Conservation (phyloP, 2,888 invertebrate genomes). For the Steinernema scapterisci region DNA sequence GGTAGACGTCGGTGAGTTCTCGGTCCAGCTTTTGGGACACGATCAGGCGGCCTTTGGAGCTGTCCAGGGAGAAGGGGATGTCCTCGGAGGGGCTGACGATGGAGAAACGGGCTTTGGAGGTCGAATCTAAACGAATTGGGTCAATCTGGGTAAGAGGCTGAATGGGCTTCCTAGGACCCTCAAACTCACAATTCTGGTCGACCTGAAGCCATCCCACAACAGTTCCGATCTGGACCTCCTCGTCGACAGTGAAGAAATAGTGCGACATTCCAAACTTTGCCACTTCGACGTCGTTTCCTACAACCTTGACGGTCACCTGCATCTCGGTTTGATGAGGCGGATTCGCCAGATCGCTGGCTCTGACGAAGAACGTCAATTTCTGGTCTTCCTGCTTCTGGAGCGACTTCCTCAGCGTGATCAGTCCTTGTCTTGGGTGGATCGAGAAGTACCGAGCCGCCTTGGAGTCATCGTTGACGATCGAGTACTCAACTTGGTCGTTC, state of each 20-base stretch:
- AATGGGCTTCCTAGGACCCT: too few relatives aligned
- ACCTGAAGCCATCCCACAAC: slow-evolving; percentile 57
- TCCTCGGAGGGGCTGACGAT: slow-evolving; percentile 41
- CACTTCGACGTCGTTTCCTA: slow-evolving; percentile 70
- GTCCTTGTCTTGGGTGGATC: slow-evolving; percentile 39
- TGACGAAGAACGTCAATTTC: slow-evolving; percentile 84
- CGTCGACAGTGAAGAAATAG: slow-evolving; percentile 81
- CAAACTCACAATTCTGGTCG: slow-evolving; percentile 38
- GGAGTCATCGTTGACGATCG: slow-evolving; percentile 36
- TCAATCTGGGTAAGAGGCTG: too few relatives aligned
- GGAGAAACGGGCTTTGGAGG: slow-evolving; percentile 44
- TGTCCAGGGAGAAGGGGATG: slow-evolving; percentile 78
- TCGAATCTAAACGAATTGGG: background rate
- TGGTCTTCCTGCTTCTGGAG: slow-evolving; percentile 74
- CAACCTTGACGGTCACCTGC: slow-evolving; percentile 81
- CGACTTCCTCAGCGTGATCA: slow-evolving; percentile 34
- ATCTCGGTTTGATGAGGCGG: slow-evolving; percentile 78
- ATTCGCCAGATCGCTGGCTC: slow-evolving; percentile 82
- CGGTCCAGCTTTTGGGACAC: slow-evolving; percentile 86
- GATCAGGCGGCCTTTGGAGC: slow-evolving; percentile 83
- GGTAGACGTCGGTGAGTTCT: slow-evolving; percentile 75
- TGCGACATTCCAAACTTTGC: slow-evolving; percentile 79
- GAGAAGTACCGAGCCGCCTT: slow-evolving; percentile 39
- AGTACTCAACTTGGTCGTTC: slow-evolving; percentile 47
- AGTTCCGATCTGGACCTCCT: slow-evolving; percentile 76